Base-by-base conservation (phyloP, 2,113 vertebrate species). In the Hypocryptadius cinnamomeus region DNA sequence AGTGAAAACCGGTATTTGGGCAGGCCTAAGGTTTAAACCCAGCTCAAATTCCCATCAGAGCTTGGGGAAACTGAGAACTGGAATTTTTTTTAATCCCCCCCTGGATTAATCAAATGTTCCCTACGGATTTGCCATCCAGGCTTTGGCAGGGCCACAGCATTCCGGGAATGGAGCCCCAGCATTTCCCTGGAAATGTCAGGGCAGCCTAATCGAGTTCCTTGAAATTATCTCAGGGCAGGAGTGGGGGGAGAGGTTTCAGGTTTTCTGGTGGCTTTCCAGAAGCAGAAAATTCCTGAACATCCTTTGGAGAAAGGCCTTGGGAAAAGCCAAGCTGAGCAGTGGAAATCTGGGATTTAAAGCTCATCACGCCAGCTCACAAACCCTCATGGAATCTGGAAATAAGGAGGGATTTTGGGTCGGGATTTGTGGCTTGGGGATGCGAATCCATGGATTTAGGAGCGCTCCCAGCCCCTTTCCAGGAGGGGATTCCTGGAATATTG, bases 101-200 rank as follows among this genome's bases (percentile, higher is more conserved):
- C 11, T 10, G 45, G 39, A 92, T 31, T 56, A 56, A 66, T 79
- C 21, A 20, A 92, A 91, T 8, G 19, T 90, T 91, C 69, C 24
- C 65, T 27, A 72, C 53, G 44, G 94, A 96, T 96, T 91, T 71
- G 72, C 85, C 72, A 85, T 84, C 90, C 69, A 20, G 2, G 5
- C 31, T 72, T 79, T 33, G 87, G 59, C 70, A 37, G 63, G 56
- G 70, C 81, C 78, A 27, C 81, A 83, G 66, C 16, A 20, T 95
- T 94, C 90, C 82, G 51, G 95, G 93, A 94, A 94, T 3, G 82
- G 30, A 18, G 79, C 65, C 45, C 57, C 3, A 7, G 70, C 16
- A 35, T 87, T 92, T 73, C 94, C 85, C 92, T 90, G 95, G 91
- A 93, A 96, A 96, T 95, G 82, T 76, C 90, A 84, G 23, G 9